Percentiles rank a stretch among this genome's conserved stretches.
Evolutionary conservation across 1,140 invertebrate species (phyloP).

Genomic region (Camponotus floridanus): DNA sequence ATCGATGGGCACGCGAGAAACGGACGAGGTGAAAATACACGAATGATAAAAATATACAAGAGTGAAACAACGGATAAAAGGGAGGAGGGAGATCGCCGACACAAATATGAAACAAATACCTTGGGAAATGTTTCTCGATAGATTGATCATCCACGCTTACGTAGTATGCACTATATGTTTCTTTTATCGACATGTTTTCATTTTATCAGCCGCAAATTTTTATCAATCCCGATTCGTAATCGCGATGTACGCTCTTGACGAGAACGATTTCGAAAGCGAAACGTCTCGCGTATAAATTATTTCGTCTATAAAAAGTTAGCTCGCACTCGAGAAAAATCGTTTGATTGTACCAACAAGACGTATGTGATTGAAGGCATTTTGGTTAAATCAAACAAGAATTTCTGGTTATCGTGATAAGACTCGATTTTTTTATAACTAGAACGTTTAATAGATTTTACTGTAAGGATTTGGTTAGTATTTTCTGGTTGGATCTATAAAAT

Average conservation of each 20-base stretch:
- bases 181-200: slow-evolving; percentile 48
- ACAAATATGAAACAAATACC: slow-evolving; percentile 65
- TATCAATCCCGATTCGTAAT: slow-evolving; percentile 34
- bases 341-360: no score
- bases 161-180: slow-evolving; percentile 43
- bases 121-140: slow-evolving; percentile 54
- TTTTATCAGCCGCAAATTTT: slow-evolving; percentile 70
- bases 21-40: slow-evolving; percentile 69
- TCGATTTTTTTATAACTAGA: no score
- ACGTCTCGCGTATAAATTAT: neutral
- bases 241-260: neutral
- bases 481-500: no score
- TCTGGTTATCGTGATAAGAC: no score
- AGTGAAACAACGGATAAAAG: slow-evolving; percentile 49
- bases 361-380: no score
- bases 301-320: neutral
- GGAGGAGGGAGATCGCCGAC: slow-evolving; percentile 52
- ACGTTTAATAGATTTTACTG: no score
- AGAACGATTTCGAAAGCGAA: neutral
- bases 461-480: no score
- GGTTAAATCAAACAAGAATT: no score
- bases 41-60: slow-evolving; percentile 70
- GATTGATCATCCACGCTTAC: slow-evolving; percentile 64
- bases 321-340: no score
- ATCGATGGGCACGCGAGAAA: slow-evolving; percentile 38